Evolutionary conservation across 2,888 invertebrate genomes (phyloP), one percentile per base, ranked within the genome.

Genomic region (Gastrophysa polygoni): DNA sequence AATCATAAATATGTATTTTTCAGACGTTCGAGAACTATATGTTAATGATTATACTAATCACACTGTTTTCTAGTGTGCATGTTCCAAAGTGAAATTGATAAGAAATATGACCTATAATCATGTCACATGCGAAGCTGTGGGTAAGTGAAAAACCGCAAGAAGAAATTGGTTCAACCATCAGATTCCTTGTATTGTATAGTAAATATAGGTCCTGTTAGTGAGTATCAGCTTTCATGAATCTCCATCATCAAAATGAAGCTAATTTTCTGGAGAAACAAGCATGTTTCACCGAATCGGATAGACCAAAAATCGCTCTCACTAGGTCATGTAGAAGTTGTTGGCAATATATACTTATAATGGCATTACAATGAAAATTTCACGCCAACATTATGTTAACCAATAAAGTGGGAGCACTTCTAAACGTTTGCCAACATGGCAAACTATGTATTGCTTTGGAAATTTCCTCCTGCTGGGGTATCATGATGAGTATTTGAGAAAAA

Each of bases 1-100:
- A 43, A 43, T 20, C 44, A 54, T 54, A 54, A 54, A 54, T 54
- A 54, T 54, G 54, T 21, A 44, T 54, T 54, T 54, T 54, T 52
- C 16, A 21, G 44, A 44, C 43, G 43, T 54, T 17, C 44, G 18
- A 43, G 38, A 54, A 32, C 43, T 20, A 34, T 43, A 54, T 54
- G 54, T 54, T 24, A 38, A 54, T 43, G 43, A 54, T 54, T 43
- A 44, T 43, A 54, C 43, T 54, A 54, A 54, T 43, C 52, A 43
- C 54, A 54, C 54, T 17, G 24, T 38, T 52, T 52, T 38, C 20
- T 14, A 34, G 21, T 18, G 52, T 54, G 54, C 54, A 54, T 54
- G 54, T 43, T 54, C 43, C n/a, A 54, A 54, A 54, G 54, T 54
- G 54, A 54, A 54, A 43, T 54, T 43, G 54, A 54, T 54, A 54